These are phyloP conservation scores for Philaethria dido DNA, from an alignment of 2,888 invertebrate species.

Conservation along the genomic window DNA sequence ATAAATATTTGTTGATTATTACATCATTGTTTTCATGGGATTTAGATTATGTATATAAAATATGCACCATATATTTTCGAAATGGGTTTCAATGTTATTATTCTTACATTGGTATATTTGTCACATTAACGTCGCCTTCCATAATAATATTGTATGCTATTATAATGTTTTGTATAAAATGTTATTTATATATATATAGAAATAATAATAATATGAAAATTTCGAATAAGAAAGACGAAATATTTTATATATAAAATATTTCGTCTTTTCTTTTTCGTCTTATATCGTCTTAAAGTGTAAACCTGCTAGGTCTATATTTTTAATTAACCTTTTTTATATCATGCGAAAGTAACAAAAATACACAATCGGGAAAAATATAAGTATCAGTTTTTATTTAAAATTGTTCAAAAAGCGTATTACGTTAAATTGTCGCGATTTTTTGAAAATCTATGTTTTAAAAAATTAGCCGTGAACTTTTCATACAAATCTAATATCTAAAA, in stretches of 20 bases:
- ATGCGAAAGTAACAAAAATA: too few relatives aligned
- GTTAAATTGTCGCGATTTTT: too few relatives aligned
- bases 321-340: too few relatives aligned
- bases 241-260: too few relatives aligned
- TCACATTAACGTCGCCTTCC: slow-evolving; percentile 2
- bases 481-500: too few relatives aligned
- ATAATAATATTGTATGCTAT: slow-evolving; percentile 7
- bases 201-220: not conserved
- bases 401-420: not conserved
- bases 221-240: not conserved
- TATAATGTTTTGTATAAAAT: not conserved
- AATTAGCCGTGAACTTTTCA: too few relatives aligned
- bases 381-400: not conserved
- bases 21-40: too few relatives aligned
- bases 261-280: too few relatives aligned
- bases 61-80: not conserved
- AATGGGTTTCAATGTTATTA: not conserved
- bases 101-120: not conserved
- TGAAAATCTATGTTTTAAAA: not conserved
- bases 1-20: too few relatives aligned
- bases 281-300: too few relatives aligned
- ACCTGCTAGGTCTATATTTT: too few relatives aligned
- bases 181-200: not conserved
- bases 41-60: slow-evolving; percentile 17
- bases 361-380: too few relatives aligned